These are phyloP conservation scores for Enteromius thamalakanensis DNA, from an alignment of 2,797 vertebrate genomes.

Conservation along the genomic window DNA sequence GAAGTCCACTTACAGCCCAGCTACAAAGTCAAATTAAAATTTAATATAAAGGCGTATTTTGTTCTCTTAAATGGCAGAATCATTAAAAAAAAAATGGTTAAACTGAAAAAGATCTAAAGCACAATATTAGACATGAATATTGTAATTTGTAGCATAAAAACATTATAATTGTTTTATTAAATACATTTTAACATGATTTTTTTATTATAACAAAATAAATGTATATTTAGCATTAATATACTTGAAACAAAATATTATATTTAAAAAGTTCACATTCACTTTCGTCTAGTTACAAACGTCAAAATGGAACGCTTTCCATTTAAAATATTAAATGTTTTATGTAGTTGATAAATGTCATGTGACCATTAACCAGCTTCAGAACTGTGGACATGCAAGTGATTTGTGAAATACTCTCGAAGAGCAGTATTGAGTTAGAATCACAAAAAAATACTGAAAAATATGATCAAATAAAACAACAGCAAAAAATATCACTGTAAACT, in stretches of 20 bases:
- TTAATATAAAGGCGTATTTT: neutral
- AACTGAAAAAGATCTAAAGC: neutral
- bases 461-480: neutral
- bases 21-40: neutral
- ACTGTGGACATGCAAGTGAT: neutral
- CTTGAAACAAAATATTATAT: neutral
- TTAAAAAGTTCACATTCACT: neutral
- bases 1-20: neutral
- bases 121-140: neutral
- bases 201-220: neutral
- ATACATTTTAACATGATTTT: neutral
- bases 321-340: neutral
- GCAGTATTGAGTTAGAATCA: neutral
- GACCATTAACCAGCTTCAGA: neutral
- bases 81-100: neutral
- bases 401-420: too few species aligned
- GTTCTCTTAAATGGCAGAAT: neutral
- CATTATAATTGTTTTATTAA: neutral
- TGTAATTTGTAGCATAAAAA: neutral
- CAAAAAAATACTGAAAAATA: neutral
- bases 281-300: neutral
- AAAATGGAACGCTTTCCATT: neutral
- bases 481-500: neutral
- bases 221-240: neutral
- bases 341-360: neutral